A percentile compares a stretch with the other conserved stretches of the same genome.
phyloP scores from a whole-genome alignment of 2,888 invertebrate species.

The Lithophane semibrunnea region DNA sequence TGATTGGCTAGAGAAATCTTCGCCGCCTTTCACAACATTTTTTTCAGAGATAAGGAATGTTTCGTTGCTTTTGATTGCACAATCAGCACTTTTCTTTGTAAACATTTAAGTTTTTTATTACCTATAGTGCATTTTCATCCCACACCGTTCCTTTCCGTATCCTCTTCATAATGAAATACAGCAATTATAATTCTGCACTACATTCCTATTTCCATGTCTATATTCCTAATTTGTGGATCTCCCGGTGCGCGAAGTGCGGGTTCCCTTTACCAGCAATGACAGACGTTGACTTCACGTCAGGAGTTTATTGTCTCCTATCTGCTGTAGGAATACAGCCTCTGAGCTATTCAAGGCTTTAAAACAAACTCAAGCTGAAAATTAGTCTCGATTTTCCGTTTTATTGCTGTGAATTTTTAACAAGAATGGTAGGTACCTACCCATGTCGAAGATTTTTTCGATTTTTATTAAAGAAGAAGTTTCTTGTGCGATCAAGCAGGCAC shows the following conservation, averaged over 20 bases:
- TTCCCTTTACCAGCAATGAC: conserved; percentile 62
- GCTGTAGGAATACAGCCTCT: conserved; percentile 22
- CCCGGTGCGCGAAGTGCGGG: conserved; percentile 30
- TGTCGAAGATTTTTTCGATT: too few species aligned
- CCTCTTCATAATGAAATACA: neutral
- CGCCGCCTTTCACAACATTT: neutral
- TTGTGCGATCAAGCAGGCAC: too few species aligned
- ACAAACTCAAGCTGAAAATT: conserved; percentile 14
- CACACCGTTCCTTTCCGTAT: neutral
- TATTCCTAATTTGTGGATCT: conserved; percentile 46
- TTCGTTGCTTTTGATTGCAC: neutral
- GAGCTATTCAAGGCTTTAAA: conserved; percentile 29
- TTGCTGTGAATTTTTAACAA: neutral
- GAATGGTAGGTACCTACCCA: too few species aligned
- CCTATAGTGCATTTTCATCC: neutral
- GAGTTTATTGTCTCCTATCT: conserved; percentile 72
- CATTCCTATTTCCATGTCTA: conserved; percentile 30
- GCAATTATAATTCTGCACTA: conserved; percentile 17
- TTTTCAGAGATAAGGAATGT: neutral
- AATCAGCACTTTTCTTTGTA: neutral
- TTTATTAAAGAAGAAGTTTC: too few species aligned
- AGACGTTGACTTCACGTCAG: conserved; percentile 69
- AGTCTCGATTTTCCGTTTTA: neutral
- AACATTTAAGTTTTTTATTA: neutral
- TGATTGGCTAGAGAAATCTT: neutral